Evolutionary conservation across 2,797 vertebrate genomes (phyloP).

Genomic region (Pogonophryne albipinna): DNA sequence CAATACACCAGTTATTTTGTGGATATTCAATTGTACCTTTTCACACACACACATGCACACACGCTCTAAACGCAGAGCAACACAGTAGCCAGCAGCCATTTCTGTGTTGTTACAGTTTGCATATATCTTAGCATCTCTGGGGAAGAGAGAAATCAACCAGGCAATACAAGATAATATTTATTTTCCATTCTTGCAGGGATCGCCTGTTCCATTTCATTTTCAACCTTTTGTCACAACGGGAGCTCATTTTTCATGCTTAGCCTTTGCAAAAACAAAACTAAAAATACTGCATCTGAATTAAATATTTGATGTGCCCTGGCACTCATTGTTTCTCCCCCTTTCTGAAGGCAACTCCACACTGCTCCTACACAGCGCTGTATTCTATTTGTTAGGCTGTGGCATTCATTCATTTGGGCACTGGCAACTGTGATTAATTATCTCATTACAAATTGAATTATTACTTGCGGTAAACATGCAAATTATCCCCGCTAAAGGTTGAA

Average conservation of each 20-base stretch:
- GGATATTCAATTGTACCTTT: slow-evolving; percentile 34
- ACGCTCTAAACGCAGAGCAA: slow-evolving; percentile 18
- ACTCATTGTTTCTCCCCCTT: slow-evolving; percentile 46
- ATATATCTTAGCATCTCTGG: slow-evolving; percentile 69
- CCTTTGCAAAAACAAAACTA: slow-evolving; percentile 38
- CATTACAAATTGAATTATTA: slow-evolving; percentile 80
- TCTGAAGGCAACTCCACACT: slow-evolving; percentile 27
- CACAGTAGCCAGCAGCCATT: slow-evolving; percentile 58
- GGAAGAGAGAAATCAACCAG: slow-evolving; percentile 57
- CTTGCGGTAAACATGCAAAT: slow-evolving; percentile 77
- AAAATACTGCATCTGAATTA: slow-evolving; percentile 44
- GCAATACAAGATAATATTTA: slow-evolving; percentile 60
- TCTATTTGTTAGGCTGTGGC: slow-evolving; percentile 64
- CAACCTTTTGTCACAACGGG: slow-evolving; percentile 60
- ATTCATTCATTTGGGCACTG: slow-evolving; percentile 76
- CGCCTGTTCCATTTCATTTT: slow-evolving; percentile 60
- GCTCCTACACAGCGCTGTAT: slow-evolving; percentile 34
- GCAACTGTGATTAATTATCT: slow-evolving; percentile 82
- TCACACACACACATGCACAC: neutral
- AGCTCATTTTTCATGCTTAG: slow-evolving; percentile 75
- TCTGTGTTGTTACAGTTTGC: slow-evolving; percentile 59
- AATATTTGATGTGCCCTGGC: slow-evolving; percentile 53
- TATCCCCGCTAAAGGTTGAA: slow-evolving; percentile 67
- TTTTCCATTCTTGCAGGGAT: slow-evolving; percentile 53
- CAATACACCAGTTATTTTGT: slow-evolving; percentile 37